Conservation (phyloP, 1,140 invertebrate species). For the Megalonaias nervosa region DNA sequence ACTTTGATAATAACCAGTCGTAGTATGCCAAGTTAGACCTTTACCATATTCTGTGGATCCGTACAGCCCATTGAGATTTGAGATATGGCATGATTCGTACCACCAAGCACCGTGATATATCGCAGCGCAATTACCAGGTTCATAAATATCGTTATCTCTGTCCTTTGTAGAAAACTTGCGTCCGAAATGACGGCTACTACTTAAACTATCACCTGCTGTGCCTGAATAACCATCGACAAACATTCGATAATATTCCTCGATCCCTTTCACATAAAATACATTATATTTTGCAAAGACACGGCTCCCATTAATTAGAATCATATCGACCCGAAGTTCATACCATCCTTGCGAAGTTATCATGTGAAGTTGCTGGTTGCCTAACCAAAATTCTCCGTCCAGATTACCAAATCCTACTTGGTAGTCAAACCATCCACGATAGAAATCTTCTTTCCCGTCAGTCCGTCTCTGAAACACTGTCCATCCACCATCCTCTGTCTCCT, state of each 20-base stretch:
- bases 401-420: conserved; percentile 96
- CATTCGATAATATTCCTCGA: background rate
- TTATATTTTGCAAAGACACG: conserved; percentile 2
- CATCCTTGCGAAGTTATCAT: conserved; percentile 7
- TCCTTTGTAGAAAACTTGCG: conserved; percentile 3
- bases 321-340: conserved; percentile 33
- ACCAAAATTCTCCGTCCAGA: conserved; percentile 75
- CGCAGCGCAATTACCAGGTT: background rate
- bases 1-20: too few relatives aligned
- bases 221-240: background rate
- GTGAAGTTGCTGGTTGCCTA: conserved; percentile 39
- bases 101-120: conserved; percentile 7
- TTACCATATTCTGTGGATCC: too few relatives aligned
- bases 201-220: background rate
- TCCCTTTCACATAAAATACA: background rate
- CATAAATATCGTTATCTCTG: background rate
- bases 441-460: conserved; percentile 83
- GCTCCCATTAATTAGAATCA: background rate
- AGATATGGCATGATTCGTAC: background rate
- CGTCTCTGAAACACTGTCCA: conserved; percentile 79
- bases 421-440: conserved; percentile 92
- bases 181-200: background rate
- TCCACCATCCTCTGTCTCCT: conserved; percentile 15
- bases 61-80: background rate
- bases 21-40: too few relatives aligned